Base-by-base conservation (phyloP, 2,113 vertebrate genomes). In the Epinephelus fuscoguttatus region DNA sequence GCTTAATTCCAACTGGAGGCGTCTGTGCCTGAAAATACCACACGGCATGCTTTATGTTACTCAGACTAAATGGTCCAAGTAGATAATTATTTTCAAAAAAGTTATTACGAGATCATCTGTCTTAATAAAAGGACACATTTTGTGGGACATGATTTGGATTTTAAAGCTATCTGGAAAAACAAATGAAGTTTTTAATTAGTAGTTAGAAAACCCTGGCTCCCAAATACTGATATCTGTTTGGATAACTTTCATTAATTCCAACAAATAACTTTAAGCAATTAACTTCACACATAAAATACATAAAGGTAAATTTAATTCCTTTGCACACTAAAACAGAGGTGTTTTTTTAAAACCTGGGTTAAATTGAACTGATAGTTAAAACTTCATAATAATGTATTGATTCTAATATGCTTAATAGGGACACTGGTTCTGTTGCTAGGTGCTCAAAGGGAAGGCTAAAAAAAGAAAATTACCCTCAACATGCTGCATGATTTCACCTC, bases 101-200 rank as follows among this genome's bases (percentile, higher is more conserved):
- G 21, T 52, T 40, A 78, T 67, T 53, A 57, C 57, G 70, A 75
- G 37, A 72, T 69, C 18, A 45, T 69, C n/a, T 9, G 56, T 74
- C 60, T 64, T 18, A 53, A 80, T 84, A 25, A 70, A 72, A 33
- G 0, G 13, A 68, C 52, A 75, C 2, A 72, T 40, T 75, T 81
- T 81, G 56, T 25, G 37, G 19, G 40, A 68, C 6, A 63, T 62
- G 2, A 74, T 79, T 73, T 66, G 17, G 25, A 84, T 49, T 63
- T 40, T 73, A 15, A 4, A 74, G 15, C 18, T 45, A 25, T 62
- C 15, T 49, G 30, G 18, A 74, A 74, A 62, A 77, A 80, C 57
- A 69, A 52, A 70, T 42, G 52, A 33, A 2, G 15, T 67, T 71
- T 30, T 57, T 49, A 37, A 75, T 79, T 71, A 70, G n/a, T 19